phyloP scores from a whole-genome alignment of 1,140 invertebrate genomes.

The Caerostris extrusa region DNA sequence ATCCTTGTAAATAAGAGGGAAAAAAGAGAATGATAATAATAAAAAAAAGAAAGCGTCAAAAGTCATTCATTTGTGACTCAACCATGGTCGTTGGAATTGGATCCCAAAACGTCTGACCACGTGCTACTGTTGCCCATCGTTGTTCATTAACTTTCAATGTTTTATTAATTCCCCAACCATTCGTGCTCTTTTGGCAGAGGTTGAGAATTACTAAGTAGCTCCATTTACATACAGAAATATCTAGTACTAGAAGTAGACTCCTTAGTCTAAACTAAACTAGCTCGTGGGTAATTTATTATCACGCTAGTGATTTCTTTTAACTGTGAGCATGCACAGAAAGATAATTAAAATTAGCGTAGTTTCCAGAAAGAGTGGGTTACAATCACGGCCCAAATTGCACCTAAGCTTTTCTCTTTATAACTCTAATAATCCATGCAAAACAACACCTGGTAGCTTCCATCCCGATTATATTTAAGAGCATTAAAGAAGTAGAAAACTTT shows the following conservation, averaged over 20 bases:
- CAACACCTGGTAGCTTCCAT: conserved; percentile 13
- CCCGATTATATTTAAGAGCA: conserved; percentile 25
- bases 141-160: conserved; percentile 70
- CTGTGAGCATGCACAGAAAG: conserved; percentile 45
- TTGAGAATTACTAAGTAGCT: conserved; percentile 48
- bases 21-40: background rate
- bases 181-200: conserved; percentile 44
- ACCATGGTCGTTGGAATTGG: background rate
- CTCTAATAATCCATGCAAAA: conserved; percentile 40
- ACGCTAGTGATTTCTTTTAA: conserved; percentile 60
- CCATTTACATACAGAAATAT: conserved; percentile 62
- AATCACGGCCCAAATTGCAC: conserved; percentile 35
- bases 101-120: conserved; percentile 10
- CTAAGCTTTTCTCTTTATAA: conserved; percentile 13
- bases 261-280: conserved; percentile 37
- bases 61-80: conserved; percentile 28
- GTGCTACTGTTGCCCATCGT: conserved; percentile 50
- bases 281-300: conserved; percentile 60
- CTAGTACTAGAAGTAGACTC: conserved; percentile 11
- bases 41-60: background rate
- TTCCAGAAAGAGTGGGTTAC: conserved; percentile 48
- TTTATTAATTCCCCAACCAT: conserved; percentile 68
- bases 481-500: background rate
- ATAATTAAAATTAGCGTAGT: conserved; percentile 43
- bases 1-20: background rate